A percentile compares a stretch with the other conserved stretches of the same genome.
Conservation (phyloP, 2,797 vertebrate species). For the Neosilurus mollespiculum region DNA sequence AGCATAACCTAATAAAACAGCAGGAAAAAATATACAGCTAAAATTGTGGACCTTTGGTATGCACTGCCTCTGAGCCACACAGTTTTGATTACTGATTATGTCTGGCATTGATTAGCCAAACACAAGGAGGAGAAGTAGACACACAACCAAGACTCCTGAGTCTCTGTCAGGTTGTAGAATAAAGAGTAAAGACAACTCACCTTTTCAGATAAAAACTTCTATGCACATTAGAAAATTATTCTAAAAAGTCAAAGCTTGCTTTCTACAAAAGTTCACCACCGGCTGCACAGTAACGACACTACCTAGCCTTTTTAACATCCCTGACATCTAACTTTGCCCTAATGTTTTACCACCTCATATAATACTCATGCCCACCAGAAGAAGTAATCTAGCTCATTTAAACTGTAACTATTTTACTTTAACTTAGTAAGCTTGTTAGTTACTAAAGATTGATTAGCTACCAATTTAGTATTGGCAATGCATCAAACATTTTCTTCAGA, state of each 20-base stretch:
- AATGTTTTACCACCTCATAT: neutral
- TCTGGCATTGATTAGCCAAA: slow-evolving; percentile 80
- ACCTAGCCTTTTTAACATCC: neutral
- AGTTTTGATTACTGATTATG: slow-evolving; percentile 73
- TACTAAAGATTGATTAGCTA: neutral
- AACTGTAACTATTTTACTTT: neutral
- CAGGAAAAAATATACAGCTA: slow-evolving; percentile 2
- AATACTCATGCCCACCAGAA: neutral
- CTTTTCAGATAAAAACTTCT: neutral
- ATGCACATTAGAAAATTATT: neutral
- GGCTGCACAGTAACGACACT: neutral
- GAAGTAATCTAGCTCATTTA: neutral
- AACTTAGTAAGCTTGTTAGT: neutral
- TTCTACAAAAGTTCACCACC: neutral
- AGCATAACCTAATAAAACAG: too few relatives aligned
- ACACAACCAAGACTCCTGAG: slow-evolving; percentile 46
- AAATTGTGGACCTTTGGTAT: slow-evolving; percentile 6
- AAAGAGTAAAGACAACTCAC: neutral
- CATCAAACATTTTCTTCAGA: neutral
- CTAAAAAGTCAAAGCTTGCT: neutral
- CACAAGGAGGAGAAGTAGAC: slow-evolving; percentile 65
- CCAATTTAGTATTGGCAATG: neutral
- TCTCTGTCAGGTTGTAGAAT: slow-evolving; percentile 40
- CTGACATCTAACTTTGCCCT: neutral
- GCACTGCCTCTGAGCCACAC: slow-evolving; percentile 53